Evolutionary conservation across 1,140 invertebrate species (phyloP).

Genomic region (Thalassaphorura encarpata): DNA sequence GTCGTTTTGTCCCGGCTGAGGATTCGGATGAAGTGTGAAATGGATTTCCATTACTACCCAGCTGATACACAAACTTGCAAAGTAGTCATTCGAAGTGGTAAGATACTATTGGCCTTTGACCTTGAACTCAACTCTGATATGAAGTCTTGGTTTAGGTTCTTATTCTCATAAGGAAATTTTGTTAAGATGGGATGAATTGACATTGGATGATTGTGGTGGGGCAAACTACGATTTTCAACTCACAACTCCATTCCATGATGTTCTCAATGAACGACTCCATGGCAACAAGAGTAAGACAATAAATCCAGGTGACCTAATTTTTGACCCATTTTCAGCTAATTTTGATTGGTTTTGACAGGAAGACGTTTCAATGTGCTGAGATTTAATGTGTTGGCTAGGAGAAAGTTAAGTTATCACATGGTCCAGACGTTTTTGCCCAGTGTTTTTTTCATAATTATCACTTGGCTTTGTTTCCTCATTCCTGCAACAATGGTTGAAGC

Average conservation of each 20-base stretch:
- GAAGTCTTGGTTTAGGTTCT: not conserved
- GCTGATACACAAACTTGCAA: not conserved
- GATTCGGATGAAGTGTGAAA: not conserved
- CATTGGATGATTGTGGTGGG: not conserved
- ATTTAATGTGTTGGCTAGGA: slow-evolving; percentile 13
- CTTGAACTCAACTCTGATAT: not conserved
- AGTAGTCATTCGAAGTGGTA: not conserved
- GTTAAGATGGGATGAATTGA: not conserved
- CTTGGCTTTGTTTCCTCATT: slow-evolving; percentile 20
- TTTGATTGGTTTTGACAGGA: not conserved
- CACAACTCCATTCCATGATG: too few species aligned
- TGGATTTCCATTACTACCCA: not conserved
- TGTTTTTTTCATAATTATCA: slow-evolving; percentile 23
- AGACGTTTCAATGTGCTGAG: not conserved
- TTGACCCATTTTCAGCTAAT: not conserved
- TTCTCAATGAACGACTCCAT: not conserved
- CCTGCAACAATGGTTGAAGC: not conserved
- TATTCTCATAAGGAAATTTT: not conserved
- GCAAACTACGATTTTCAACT: not conserved
- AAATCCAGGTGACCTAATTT: not conserved
- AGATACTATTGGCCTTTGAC: not conserved
- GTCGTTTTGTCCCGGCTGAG: not conserved
- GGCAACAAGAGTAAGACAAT: slow-evolving; percentile 1
- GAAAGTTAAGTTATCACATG: slow-evolving; percentile 24
- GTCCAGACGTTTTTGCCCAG: slow-evolving; percentile 24